These are phyloP conservation scores for Zosterops lateralis DNA, from an alignment of 2,113 vertebrate genomes.

Conservation along the genomic window DNA sequence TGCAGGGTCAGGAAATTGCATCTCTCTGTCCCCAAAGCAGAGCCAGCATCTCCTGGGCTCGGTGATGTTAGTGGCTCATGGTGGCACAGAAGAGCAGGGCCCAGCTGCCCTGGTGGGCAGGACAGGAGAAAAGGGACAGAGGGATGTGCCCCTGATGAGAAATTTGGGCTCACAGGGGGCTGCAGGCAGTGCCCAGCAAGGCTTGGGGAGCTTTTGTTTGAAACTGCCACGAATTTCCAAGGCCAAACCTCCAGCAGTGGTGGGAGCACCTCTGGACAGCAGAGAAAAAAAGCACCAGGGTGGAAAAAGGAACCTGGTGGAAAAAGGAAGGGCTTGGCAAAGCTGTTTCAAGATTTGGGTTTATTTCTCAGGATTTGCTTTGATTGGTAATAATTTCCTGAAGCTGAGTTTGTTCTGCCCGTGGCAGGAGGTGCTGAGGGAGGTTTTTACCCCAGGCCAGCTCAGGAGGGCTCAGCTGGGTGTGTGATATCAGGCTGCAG, in stretches of 20 bases:
- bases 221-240: not conserved
- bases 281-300: too few relatives aligned
- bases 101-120: not conserved
- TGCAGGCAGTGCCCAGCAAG: too few relatives aligned
- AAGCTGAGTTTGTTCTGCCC: not conserved
- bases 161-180: not conserved
- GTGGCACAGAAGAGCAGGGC: not conserved
- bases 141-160: not conserved
- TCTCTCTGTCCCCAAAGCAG: accelerated
- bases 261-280: not conserved
- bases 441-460: accelerated
- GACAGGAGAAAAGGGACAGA: not conserved
- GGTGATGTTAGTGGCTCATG: not conserved
- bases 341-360: not conserved
- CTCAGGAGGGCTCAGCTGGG: not conserved
- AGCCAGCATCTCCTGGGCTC: not conserved
- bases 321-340: not conserved
- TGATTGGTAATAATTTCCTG: not conserved
- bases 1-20: not conserved
- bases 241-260: not conserved
- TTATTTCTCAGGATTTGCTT: not conserved
- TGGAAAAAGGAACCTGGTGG: not conserved
- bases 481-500: not conserved
- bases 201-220: not conserved
- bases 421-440: not conserved